Conservation (phyloP, 2,113 vertebrate species). For the Pavo muticus region DNA sequence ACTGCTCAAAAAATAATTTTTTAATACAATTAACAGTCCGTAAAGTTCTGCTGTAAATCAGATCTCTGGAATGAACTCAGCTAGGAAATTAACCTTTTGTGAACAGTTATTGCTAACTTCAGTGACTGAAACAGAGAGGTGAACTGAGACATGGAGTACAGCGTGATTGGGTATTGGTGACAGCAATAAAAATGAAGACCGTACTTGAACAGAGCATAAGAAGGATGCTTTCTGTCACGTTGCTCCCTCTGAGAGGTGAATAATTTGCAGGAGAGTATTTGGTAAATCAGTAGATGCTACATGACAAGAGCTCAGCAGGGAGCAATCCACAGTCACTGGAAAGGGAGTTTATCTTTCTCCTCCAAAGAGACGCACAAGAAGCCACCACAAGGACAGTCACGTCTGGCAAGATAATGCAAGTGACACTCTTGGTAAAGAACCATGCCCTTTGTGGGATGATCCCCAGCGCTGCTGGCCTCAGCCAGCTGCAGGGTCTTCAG, state of each 20-base stretch:
- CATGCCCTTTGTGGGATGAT: not conserved
- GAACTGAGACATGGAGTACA: not conserved
- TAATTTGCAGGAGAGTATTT: not conserved
- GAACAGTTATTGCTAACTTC: not conserved
- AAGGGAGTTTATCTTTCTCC: not conserved
- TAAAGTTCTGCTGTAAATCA: not conserved
- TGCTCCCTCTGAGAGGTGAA: not conserved
- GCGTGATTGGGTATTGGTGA: not conserved
- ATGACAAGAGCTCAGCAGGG: not conserved
- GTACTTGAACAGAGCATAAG: not conserved
- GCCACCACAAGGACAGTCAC: not conserved
- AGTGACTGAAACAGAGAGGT: not conserved
- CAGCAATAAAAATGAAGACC: slow-evolving; percentile 8
- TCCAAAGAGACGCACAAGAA: not conserved
- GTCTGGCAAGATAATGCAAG: not conserved
- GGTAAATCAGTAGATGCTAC: not conserved
- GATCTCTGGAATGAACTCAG: not conserved
- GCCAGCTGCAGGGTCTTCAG: not conserved
- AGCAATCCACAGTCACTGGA: not conserved
- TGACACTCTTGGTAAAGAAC: not conserved
- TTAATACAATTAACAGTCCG: not conserved
- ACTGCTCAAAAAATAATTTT: not conserved
- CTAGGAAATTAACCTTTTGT: not conserved
- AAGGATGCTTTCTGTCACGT: not conserved
- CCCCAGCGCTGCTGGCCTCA: rapidly evolving